Evolutionary conservation across 2,797 vertebrate genomes (phyloP).

Genomic region (Podarcis siculus): DNA sequence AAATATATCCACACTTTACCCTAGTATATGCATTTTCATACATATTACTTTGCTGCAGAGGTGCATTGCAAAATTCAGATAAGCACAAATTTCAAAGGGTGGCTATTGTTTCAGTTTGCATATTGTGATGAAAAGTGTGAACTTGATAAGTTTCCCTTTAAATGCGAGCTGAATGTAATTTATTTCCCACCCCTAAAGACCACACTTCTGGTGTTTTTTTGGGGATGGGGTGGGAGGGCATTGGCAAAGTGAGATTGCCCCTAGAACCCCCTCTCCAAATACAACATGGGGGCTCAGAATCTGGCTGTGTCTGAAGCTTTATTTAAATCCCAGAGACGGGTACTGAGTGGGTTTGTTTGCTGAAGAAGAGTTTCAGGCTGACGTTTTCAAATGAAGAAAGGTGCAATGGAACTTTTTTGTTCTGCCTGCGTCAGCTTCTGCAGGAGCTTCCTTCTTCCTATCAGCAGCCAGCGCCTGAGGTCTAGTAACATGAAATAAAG

Average conservation of each 20-base stretch:
- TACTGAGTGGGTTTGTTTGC: neutral
- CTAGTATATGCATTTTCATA: no score
- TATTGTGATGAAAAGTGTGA: no score
- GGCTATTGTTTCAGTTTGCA: no score
- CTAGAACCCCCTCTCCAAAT: slow-evolving; percentile 36
- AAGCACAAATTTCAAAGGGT: no score
- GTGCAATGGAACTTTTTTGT: neutral
- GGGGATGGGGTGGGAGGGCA: neutral
- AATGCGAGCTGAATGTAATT: no score
- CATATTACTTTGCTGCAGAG: no score
- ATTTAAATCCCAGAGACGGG: neutral
- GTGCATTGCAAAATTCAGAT: no score
- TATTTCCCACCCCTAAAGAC: no score
- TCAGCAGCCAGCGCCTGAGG: neutral
- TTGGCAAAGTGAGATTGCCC: slow-evolving; percentile 17
- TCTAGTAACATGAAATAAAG: neutral
- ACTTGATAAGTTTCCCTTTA: no score
- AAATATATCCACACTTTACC: no score
- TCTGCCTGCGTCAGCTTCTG: neutral
- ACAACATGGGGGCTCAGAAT: slow-evolving; percentile 44
- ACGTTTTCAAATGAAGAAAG: neutral
- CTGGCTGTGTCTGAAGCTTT: no score
- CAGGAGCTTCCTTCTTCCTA: neutral
- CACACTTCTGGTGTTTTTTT: neutral
- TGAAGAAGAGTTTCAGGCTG: no score